Base-by-base conservation (phyloP, 2,113 vertebrate species). In the Cettia cetti region DNA sequence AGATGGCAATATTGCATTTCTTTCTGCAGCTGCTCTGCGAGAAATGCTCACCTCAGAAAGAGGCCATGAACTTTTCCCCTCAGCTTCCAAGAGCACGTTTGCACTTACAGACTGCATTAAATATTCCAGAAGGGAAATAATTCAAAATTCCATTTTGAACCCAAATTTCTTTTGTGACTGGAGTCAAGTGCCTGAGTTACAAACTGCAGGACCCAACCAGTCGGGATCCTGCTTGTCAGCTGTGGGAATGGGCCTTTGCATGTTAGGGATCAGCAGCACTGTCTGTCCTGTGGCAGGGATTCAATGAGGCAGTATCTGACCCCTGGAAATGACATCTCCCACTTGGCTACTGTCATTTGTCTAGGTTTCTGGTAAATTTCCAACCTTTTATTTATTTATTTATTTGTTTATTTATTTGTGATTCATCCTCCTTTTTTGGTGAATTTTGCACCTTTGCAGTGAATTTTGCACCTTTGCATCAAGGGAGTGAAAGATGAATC, bases 1-100 rank as follows among this genome's bases (percentile, higher is more conserved):
- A 97, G 98, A 96, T 97, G 98, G 97, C 88, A 96, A 78, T 97
- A 95, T 97, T 98, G 98, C 92, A 86, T 97, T 97, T 96, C 28
- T 3, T 91, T 95, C 92, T 35, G 69, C 74, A n/a, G 14, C 10
- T 21, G 18, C 12, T 30, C 53, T 26, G 37, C 35, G 11, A 0
- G 8, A 77, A 80, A 59, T 15, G 78, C 92, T 97, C 92, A 95
- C 94, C 95, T 96, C 77, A 59, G 76, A 71, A 74, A 87, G 61
- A 57, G 95, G 94, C 92, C 69, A 0, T 96, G 96, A 97, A 96
- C 96, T 96, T 96, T 95, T 92, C 63, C 96, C 89, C 94, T 96
- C 92, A 15, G 84, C 90, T 92, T 94, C 68, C 79, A 49, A 85
- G 69, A 47, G 75, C 10, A 3, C 33, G 5, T 89, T 95, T 86